A percentile compares a stretch with the other conserved stretches of the same genome.
Evolutionary conservation across 2,113 vertebrate genomes (phyloP).

Genomic region (Alexandromys fortis): DNA sequence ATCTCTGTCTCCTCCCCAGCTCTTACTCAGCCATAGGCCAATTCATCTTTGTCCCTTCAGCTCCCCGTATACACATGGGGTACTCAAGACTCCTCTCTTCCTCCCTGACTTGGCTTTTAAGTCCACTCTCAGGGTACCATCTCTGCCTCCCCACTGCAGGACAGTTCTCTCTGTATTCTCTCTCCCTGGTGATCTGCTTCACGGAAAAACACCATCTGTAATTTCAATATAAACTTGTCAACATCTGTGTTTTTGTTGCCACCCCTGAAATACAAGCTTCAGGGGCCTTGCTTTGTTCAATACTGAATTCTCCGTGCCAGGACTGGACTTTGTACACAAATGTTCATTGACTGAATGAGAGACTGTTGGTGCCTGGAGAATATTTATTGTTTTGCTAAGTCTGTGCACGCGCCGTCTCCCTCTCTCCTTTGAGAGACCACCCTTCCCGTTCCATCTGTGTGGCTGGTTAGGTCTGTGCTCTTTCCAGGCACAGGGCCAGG

Average conservation of each 20-base stretch:
- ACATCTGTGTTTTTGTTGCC: constrained; percentile 4
- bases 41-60: background rate
- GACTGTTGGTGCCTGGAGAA: background rate
- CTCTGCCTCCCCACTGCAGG: background rate
- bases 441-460: background rate
- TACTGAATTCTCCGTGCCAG: background rate
- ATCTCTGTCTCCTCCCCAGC: rapidly evolving
- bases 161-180: background rate
- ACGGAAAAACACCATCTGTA: constrained; percentile 5
- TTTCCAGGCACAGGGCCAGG: background rate
- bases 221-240: background rate
- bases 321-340: background rate
- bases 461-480: background rate
- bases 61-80: rapidly evolving
- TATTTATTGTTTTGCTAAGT: background rate
- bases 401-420: rapidly evolving
- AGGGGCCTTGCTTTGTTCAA: background rate
- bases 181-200: constrained; percentile 5
- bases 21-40: background rate
- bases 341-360: background rate
- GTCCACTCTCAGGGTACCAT: background rate
- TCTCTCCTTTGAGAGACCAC: background rate
- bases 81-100: background rate
- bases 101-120: rapidly evolving
- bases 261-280: background rate